Evolutionary conservation across 1,140 invertebrate species (phyloP).

Genomic region (Halesus radiatus): DNA sequence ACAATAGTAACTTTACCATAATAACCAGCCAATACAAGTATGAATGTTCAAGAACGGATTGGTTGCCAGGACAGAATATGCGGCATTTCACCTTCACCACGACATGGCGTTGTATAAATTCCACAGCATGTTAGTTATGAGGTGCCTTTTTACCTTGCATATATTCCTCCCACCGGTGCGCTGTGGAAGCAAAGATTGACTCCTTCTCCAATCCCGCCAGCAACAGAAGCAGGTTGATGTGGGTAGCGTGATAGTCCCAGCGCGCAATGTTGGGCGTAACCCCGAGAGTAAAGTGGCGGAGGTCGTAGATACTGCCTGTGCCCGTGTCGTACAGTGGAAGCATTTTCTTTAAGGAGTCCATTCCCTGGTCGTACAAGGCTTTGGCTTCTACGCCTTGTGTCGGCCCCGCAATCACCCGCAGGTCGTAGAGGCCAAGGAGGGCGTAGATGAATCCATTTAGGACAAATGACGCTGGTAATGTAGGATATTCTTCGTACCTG

Average conservation of each 20-base stretch:
- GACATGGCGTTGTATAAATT: too few relatives aligned
- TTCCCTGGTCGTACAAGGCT: slow-evolving; percentile 87
- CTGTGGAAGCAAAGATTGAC: slow-evolving; percentile 85
- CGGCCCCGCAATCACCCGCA: slow-evolving; percentile 77
- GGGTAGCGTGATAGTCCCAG: slow-evolving; percentile 99
- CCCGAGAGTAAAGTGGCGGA: slow-evolving; percentile 91
- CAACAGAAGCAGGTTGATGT: slow-evolving; percentile 95
- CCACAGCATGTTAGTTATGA: slow-evolving; percentile 79
- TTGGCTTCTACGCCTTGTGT: slow-evolving; percentile 77
- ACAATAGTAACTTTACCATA: too few relatives aligned
- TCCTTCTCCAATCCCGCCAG: slow-evolving; percentile 90
- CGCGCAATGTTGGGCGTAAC: slow-evolving; percentile 91
- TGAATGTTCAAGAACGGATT: too few relatives aligned
- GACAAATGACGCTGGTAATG: slow-evolving; percentile 93
- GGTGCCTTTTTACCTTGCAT: slow-evolving; percentile 94
- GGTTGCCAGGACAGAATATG: too few relatives aligned
- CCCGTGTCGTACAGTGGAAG: slow-evolving; percentile 96
- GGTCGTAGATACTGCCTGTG: slow-evolving; percentile 96
- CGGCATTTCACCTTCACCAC: too few relatives aligned
- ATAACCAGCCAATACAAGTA: too few relatives aligned
- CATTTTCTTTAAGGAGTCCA: slow-evolving; percentile 90
- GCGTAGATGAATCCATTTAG: slow-evolving; percentile 99
- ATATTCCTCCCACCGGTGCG: slow-evolving; percentile 95
- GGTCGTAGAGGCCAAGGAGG: slow-evolving; percentile 94
- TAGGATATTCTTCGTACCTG: slow-evolving; percentile 99